Evolutionary conservation across 2,113 vertebrate genomes (phyloP).

Genomic region (Microcebus ravelobensis): DNA sequence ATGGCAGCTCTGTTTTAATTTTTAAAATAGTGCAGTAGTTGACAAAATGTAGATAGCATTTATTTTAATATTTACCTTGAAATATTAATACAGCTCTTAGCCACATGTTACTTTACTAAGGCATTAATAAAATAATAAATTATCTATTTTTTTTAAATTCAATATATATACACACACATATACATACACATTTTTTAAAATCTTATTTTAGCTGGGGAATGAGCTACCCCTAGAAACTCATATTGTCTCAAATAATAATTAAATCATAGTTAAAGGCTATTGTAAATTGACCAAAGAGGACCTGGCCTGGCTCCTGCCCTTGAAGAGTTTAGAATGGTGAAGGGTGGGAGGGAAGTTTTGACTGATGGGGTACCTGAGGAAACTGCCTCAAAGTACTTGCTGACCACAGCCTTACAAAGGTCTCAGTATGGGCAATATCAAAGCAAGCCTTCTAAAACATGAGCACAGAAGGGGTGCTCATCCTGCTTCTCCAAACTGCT

Average conservation of each 20-base stretch:
- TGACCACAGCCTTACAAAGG: neutral
- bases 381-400: neutral
- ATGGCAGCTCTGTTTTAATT: constrained; percentile 36
- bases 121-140: constrained; percentile 8
- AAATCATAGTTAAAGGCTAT: neutral
- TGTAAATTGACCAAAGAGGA: neutral
- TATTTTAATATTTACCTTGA: constrained; percentile 54
- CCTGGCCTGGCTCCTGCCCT: neutral
- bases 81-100: neutral
- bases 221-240: neutral
- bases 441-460: neutral
- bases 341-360: neutral
- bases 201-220: neutral
- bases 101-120: constrained; percentile 11
- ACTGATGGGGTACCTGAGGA: neutral
- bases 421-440: neutral
- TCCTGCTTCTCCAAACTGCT: neutral
- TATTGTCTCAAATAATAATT: neutral
- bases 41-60: neutral
- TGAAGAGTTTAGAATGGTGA: neutral
- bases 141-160: constrained; percentile 8
- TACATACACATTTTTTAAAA: neutral
- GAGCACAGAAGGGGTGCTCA: neutral
- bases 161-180: neutral
- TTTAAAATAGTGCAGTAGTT: constrained; percentile 34